Percentiles rank a stretch among this genome's conserved stretches.
Conservation (phyloP, 1,140 invertebrate genomes). For the Aethina tumida region DNA sequence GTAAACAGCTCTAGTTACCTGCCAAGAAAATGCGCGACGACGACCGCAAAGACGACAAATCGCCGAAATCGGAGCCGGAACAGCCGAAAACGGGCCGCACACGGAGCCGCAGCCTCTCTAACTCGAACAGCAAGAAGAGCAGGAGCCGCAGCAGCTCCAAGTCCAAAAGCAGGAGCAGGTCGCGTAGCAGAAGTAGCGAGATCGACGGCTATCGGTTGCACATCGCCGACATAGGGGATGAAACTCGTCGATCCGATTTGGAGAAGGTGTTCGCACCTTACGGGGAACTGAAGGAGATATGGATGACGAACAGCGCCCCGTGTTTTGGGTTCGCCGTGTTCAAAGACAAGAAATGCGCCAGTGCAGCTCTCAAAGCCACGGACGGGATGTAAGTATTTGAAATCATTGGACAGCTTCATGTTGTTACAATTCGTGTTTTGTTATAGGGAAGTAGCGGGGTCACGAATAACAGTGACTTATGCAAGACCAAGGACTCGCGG, state of each 20-base stretch:
- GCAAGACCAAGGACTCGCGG: constrained; percentile 38
- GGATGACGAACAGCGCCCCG: constrained; percentile 58
- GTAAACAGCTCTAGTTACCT: no score
- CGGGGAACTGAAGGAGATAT: constrained; percentile 56
- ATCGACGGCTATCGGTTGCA: constrained; percentile 37
- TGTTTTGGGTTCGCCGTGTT: constrained; percentile 68
- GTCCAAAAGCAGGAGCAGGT: constrained; percentile 31
- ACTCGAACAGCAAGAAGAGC: constrained; percentile 27
- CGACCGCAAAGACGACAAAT: constrained; percentile 14
- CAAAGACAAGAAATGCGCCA: constrained; percentile 58
- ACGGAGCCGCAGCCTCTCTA: constrained; percentile 25
- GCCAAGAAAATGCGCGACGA: constrained; percentile 24
- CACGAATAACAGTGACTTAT: constrained; percentile 37
- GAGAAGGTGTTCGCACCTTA: constrained; percentile 56
- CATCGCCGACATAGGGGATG: constrained; percentile 41
- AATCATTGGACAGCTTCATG: constrained; percentile 3
- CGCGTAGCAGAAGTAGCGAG: constrained; percentile 31
- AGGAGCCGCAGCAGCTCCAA: constrained; percentile 18
- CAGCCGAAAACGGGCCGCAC: constrained; percentile 25
- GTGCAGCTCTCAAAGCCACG: constrained; percentile 50
- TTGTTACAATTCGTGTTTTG: constrained; percentile 3
- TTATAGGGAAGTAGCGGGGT: constrained; percentile 34
- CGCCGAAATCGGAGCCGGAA: constrained; percentile 10
- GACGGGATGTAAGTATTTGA: constrained; percentile 58
- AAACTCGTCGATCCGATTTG: constrained; percentile 42